Percentiles rank a stretch among this genome's conserved stretches.
Conservation (phyloP, 2,797 vertebrate species). For the Cyclura pinguis region DNA sequence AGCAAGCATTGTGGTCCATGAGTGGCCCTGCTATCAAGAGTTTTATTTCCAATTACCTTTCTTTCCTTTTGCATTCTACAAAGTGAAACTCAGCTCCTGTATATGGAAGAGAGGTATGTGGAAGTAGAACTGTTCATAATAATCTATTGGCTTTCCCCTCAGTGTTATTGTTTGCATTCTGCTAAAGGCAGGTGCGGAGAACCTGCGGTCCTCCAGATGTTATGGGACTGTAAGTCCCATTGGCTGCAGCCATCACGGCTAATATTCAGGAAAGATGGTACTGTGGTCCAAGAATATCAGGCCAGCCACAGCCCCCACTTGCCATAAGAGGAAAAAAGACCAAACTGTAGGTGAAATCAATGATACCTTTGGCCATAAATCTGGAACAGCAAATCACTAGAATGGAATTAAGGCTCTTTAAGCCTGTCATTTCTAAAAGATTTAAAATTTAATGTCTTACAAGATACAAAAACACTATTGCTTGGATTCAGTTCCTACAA, state of each 20-base stretch:
- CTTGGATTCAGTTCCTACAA: constrained; percentile 16
- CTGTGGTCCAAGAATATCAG: neutral
- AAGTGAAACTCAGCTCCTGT: neutral
- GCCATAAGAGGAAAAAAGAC: neutral
- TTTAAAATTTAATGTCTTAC: neutral
- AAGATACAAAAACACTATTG: neutral
- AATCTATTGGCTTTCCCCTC: neutral
- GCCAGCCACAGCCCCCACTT: neutral
- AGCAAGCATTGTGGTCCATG: neutral
- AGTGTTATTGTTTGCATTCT: neutral
- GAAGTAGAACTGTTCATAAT: neutral
- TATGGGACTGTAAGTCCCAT: neutral
- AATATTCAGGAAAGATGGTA: neutral
- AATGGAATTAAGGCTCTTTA: neutral
- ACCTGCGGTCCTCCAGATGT: too few relatives aligned
- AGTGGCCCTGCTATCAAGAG: neutral
- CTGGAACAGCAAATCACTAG: too few relatives aligned
- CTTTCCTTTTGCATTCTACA: neutral
- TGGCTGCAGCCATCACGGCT: neutral
- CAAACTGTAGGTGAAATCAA: neutral
- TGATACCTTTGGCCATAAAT: neutral
- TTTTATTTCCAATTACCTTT: neutral
- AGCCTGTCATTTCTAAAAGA: neutral
- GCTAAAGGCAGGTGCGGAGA: neutral
- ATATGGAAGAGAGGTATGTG: neutral